Percentiles rank a stretch among this genome's conserved stretches.
Evolutionary conservation across 2,113 vertebrate species (phyloP).

Genomic region (Todiramphus chloris): DNA sequence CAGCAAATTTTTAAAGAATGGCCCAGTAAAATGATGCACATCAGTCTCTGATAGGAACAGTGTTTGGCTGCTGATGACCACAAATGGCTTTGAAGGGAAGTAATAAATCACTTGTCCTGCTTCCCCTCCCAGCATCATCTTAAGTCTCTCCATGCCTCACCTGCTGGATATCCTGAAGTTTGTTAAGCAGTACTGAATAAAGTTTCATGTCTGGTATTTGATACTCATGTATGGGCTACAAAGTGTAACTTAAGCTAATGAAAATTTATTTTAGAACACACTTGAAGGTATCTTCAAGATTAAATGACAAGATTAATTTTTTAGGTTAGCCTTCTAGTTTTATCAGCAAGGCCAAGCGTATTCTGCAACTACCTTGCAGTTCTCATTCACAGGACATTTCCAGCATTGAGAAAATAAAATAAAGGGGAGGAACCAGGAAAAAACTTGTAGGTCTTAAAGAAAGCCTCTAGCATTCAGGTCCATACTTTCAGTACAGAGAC

Average conservation of each 20-base stretch:
- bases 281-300: not conserved
- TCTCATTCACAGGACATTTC: not conserved
- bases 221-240: not conserved
- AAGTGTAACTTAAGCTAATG: not conserved
- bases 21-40: not conserved
- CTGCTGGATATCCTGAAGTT: not conserved
- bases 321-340: not conserved
- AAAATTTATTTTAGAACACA: not conserved
- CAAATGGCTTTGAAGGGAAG: not conserved
- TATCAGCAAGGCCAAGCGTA: not conserved
- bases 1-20: not conserved
- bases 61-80: not conserved
- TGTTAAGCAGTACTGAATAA: not conserved
- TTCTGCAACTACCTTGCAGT: not conserved
- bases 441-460: not conserved
- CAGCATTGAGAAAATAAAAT: not conserved
- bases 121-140: not conserved
- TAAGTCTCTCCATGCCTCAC: not conserved
- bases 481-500: not conserved
- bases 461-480: not conserved
- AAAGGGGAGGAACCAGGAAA: not conserved
- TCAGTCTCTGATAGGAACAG: not conserved
- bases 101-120: not conserved
- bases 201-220: not conserved
- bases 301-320: not conserved